Evolutionary conservation across 2,888 invertebrate genomes (phyloP), one percentile per base, ranked within the genome.

Genomic region (Drosophila neotestacea): DNA sequence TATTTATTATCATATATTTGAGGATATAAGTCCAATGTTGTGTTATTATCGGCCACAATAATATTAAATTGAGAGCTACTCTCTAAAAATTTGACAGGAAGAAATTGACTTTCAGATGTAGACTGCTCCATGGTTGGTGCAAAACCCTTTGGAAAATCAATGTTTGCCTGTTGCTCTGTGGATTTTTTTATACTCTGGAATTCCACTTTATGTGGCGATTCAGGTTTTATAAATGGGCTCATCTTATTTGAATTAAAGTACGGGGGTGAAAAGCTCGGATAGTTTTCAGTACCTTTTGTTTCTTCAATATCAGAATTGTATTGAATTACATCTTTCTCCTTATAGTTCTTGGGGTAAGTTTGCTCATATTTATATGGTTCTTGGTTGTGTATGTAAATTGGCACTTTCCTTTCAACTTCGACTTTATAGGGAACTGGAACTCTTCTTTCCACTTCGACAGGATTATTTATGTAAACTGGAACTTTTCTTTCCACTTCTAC

Each of bases 321-420:
- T 32, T 79, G 77, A 0, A 62, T 32, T 9, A 66, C 63, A 30
- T 85, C 75, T 11, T 63, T 67, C 3, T 80, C 79, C 11, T 76
- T 73, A 10, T 73, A 66, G 9, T 75, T 16, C 64, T 75, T 89
- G 0, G 42, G 44, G 30, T 54, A 36, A 1, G 73, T 58, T 13
- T 78, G 65, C 34, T 91, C 92, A 56, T 73, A 89, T 65, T 87
- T 91, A 42, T 93, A 93, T 0, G 94, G 94, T 27, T 87, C 84
- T 7, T 79, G 80, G 7, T 87, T 58, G 4, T 85, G 89, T 56
- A 92, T 89, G 34, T 90, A 92, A 16, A 92, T 70, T 0, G 93
- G 93, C 1, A 93, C 91, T 73, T 91, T 93, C 68, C 92, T 93
- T 77, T 93, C 93, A 1, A 93, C 93, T 85, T 94, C 93, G 0